A percentile compares a stretch with the other conserved stretches of the same genome.
phyloP scores from a whole-genome alignment of 2,888 invertebrate species.

The Helobdella robusta region DNA sequence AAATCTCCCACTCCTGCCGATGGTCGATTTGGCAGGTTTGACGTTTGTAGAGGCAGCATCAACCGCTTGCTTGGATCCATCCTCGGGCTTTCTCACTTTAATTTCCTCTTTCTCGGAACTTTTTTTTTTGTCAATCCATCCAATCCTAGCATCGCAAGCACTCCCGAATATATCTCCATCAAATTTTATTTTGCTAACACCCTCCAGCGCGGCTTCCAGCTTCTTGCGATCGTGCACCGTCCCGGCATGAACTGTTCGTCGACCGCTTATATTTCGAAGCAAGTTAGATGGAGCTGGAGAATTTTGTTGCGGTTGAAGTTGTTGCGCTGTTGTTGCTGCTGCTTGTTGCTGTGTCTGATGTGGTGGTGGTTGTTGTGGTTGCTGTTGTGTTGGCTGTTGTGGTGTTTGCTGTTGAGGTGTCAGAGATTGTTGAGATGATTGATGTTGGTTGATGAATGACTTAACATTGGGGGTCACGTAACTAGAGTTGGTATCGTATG shows the following conservation, averaged over 20 bases:
- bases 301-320: background rate
- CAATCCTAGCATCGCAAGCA: slow-evolving; percentile 21
- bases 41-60: background rate
- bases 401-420: no score
- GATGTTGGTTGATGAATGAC: no score
- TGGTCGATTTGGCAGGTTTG: slow-evolving; percentile 13
- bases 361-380: slow-evolving; percentile 6
- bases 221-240: slow-evolving; percentile 21
- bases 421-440: no score
- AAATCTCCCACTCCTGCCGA: slow-evolving; percentile 20
- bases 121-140: slow-evolving; percentile 17
- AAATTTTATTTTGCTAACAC: background rate
- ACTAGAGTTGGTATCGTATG: no score
- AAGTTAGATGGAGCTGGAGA: slow-evolving; percentile 7
- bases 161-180: slow-evolving; percentile 17
- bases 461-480: no score
- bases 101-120: slow-evolving; percentile 4
- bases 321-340: background rate
- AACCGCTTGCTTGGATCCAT: background rate
- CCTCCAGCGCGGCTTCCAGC: background rate
- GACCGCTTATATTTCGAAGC: slow-evolving; percentile 16
- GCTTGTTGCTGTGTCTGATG: background rate
- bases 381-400: no score
- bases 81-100: slow-evolving; percentile 4
- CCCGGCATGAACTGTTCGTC: slow-evolving; percentile 22